These are phyloP conservation scores for Ornithoptera alexandrae DNA, from an alignment of 2,888 invertebrate genomes.

Conservation along the genomic window DNA sequence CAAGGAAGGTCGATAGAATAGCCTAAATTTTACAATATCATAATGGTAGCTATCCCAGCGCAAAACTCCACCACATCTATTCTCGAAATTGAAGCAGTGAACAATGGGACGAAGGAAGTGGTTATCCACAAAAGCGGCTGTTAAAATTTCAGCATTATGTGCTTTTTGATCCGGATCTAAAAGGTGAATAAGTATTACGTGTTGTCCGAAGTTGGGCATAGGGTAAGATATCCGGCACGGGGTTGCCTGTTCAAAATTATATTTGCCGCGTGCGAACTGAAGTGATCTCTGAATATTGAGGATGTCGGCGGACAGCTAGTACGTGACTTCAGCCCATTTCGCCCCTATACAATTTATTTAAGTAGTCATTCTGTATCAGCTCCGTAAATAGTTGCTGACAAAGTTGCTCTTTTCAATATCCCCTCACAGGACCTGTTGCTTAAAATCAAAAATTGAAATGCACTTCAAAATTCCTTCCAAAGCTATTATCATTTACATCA, in stretches of 20 bases:
- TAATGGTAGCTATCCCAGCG: no score
- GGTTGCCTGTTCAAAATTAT: conserved; percentile 35
- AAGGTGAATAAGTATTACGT: background rate
- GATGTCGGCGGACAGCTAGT: conserved; percentile 36
- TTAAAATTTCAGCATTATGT: background rate
- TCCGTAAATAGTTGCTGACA: conserved; percentile 31
- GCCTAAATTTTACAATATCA: no score
- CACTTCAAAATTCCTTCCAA: background rate
- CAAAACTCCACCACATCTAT: no score
- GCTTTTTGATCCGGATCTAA: background rate
- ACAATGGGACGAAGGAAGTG: no score
- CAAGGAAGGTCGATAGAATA: no score
- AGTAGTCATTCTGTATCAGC: conserved; percentile 30
- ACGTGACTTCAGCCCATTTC: conserved; percentile 32
- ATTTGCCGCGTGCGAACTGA: conserved; percentile 48
- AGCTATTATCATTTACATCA: background rate
- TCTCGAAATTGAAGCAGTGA: no score
- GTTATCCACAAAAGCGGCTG: no score
- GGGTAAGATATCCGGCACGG: conserved; percentile 21
- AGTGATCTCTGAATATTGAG: conserved; percentile 53
- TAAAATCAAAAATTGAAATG: conserved; percentile 21
- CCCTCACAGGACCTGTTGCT: conserved; percentile 6
- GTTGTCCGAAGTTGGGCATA: background rate
- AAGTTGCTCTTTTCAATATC: conserved; percentile 27
- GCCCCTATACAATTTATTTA: conserved; percentile 32